A percentile compares a stretch with the other conserved stretches of the same genome.
Conservation (phyloP, 2,888 invertebrate genomes). For the Dynastes grantii region DNA sequence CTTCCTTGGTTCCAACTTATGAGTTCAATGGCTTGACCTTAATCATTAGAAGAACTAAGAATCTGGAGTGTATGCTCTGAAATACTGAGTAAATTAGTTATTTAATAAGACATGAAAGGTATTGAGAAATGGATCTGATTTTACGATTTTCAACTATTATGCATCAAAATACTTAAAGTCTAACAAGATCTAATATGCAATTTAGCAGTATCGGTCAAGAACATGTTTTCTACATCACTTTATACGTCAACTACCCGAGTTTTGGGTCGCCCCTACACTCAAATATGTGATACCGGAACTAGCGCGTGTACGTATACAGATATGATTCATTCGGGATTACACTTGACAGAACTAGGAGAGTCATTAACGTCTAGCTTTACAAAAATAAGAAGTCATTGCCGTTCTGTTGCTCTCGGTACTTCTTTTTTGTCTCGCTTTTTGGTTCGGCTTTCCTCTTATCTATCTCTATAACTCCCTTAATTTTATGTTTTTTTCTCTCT, state of each 20-base stretch:
- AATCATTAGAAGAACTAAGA: too few species aligned
- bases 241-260: background rate
- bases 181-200: too few species aligned
- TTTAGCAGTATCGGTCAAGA: too few species aligned
- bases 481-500: constrained; percentile 15
- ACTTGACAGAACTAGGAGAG: constrained; percentile 24
- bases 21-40: too few species aligned
- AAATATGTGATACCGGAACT: constrained; percentile 17
- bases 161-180: too few species aligned
- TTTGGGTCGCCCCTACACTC: background rate
- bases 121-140: too few species aligned
- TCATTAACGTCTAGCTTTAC: constrained; percentile 7
- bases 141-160: too few species aligned
- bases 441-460: constrained; percentile 4
- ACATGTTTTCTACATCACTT: too few species aligned
- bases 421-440: background rate
- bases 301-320: background rate
- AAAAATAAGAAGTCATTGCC: constrained; percentile 22
- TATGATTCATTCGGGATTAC: constrained; percentile 20
- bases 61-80: too few species aligned
- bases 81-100: too few species aligned
- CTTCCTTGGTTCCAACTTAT: too few species aligned
- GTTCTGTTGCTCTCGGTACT: background rate
- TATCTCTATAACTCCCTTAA: constrained; percentile 19
- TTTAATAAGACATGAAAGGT: too few species aligned